Percentiles rank a stretch among this genome's conserved stretches.
These are phyloP conservation scores for Polymixis lichenea DNA, from an alignment of 2,888 invertebrate genomes.

Conservation along the genomic window DNA sequence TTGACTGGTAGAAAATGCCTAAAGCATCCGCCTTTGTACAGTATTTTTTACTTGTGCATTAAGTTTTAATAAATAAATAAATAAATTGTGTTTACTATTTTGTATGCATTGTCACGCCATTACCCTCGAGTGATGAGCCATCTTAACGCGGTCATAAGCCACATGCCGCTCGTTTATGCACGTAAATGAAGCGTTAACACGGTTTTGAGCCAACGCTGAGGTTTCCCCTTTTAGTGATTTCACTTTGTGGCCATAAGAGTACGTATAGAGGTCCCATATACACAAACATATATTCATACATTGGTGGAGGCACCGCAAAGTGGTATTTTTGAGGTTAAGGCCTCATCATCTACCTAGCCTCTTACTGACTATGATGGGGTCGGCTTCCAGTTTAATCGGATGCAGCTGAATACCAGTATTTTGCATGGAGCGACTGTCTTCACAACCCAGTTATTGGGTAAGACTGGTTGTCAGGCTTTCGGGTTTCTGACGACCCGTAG, in stretches of 20 bases:
- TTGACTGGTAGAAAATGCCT: too few species aligned
- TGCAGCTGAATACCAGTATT: too few species aligned
- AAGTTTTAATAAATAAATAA: too few species aligned
- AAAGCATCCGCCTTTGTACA: too few species aligned
- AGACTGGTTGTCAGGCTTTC: too few species aligned
- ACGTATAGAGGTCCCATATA: constrained; percentile 21
- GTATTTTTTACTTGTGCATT: too few species aligned
- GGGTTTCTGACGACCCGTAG: too few species aligned
- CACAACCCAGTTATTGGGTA: too few species aligned
- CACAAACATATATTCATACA: not conserved
- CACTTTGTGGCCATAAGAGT: constrained; percentile 44
- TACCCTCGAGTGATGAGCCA: constrained; percentile 45
- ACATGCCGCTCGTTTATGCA: constrained; percentile 43
- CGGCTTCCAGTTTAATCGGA: too few species aligned
- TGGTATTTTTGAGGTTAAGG: not conserved
- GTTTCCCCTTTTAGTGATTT: constrained; percentile 54
- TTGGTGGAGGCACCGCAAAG: constrained; percentile 5
- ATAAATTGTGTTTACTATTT: constrained; percentile 45
- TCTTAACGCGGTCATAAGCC: constrained; percentile 50
- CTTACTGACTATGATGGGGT: too few species aligned
- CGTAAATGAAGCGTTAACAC: constrained; percentile 58
- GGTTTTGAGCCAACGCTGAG: constrained; percentile 48
- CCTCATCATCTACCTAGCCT: too few species aligned
- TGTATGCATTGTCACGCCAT: constrained; percentile 43
- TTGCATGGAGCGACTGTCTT: too few species aligned